A percentile compares a stretch with the other conserved stretches of the same genome.
These are phyloP conservation scores for Pantherophis vulpinus DNA, from an alignment of 2,797 vertebrate species.

Conservation along the genomic window DNA sequence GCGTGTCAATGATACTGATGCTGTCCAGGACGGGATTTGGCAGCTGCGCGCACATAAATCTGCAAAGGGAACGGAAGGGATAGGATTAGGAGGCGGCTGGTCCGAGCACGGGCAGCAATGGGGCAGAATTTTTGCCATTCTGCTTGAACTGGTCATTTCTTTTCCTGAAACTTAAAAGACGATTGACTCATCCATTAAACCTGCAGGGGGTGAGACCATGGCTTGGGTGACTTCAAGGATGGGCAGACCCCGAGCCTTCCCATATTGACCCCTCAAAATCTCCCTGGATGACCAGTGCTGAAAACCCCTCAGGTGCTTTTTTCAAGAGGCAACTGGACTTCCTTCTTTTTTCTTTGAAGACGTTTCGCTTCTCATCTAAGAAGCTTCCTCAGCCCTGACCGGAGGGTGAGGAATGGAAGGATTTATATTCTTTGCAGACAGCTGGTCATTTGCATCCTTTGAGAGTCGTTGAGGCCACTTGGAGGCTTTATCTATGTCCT, in stretches of 20 bases:
- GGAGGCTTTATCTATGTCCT: no score
- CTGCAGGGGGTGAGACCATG: not conserved
- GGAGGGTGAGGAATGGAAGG: no score
- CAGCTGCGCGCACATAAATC: constrained; percentile 93
- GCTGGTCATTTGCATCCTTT: no score
- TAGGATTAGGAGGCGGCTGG: not conserved
- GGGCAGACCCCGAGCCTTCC: not conserved
- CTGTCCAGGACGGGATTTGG: constrained; percentile 92
- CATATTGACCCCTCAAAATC: not conserved
- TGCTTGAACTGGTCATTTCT: not conserved
- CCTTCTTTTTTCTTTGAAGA: no score
- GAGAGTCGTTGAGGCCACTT: no score
- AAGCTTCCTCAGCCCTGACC: no score
- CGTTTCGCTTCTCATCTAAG: no score
- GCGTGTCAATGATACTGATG: constrained; percentile 94
- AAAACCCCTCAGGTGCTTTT: no score
- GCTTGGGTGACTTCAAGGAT: no score
- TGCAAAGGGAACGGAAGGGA: constrained; percentile 38
- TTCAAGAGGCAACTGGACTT: no score
- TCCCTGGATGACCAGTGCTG: not conserved
- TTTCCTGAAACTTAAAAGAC: not conserved
- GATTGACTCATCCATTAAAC: not conserved
- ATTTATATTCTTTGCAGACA: no score
- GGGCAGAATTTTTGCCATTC: no score
- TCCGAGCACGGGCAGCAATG: not conserved